Percentiles rank a stretch among this genome's conserved stretches.
Evolutionary conservation across 2,888 invertebrate species (phyloP).

Genomic region (Sesia apiformis): DNA sequence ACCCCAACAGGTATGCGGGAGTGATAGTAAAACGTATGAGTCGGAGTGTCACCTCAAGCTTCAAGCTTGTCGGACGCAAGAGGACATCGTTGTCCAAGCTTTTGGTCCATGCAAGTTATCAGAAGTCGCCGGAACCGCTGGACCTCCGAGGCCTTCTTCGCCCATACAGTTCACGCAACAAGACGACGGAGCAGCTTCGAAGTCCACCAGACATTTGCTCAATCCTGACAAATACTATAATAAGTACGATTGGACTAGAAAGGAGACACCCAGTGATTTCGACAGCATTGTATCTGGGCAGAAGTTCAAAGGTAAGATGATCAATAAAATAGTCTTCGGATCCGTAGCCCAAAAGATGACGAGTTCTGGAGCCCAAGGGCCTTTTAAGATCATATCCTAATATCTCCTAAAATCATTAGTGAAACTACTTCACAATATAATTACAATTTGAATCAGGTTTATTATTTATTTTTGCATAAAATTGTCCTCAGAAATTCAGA

Average conservation of each 20-base stretch:
- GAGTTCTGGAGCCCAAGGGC: too few relatives aligned
- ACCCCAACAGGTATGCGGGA: slow-evolving; percentile 78
- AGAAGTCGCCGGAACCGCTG: slow-evolving; percentile 82
- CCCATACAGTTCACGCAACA: slow-evolving; percentile 86
- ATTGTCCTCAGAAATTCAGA: too few relatives aligned
- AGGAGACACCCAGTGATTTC: slow-evolving; percentile 66
- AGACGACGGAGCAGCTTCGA: slow-evolving; percentile 83
- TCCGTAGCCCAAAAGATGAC: too few relatives aligned
- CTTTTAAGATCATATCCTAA: too few relatives aligned
- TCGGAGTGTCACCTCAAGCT: slow-evolving; percentile 88
- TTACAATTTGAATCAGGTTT: too few relatives aligned
- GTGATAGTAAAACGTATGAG: slow-evolving; percentile 86
- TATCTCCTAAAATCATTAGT: too few relatives aligned
- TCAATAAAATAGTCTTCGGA: not conserved
- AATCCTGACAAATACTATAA: slow-evolving; percentile 80
- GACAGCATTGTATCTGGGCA: slow-evolving; percentile 53
- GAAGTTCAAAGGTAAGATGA: slow-evolving; percentile 54
- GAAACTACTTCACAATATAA: too few relatives aligned
- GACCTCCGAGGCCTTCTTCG: slow-evolving; percentile 84
- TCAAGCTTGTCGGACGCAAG: slow-evolving; percentile 88
- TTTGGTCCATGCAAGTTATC: slow-evolving; percentile 84
- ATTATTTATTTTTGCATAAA: not conserved
- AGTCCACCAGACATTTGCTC: slow-evolving; percentile 85
- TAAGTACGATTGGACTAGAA: slow-evolving; percentile 75
- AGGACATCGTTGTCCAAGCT: slow-evolving; percentile 84